Base-by-base conservation (phyloP, 30 jellyfish, hydroid and myxozoan genomes). In the Rhopilema esculentum region DNA sequence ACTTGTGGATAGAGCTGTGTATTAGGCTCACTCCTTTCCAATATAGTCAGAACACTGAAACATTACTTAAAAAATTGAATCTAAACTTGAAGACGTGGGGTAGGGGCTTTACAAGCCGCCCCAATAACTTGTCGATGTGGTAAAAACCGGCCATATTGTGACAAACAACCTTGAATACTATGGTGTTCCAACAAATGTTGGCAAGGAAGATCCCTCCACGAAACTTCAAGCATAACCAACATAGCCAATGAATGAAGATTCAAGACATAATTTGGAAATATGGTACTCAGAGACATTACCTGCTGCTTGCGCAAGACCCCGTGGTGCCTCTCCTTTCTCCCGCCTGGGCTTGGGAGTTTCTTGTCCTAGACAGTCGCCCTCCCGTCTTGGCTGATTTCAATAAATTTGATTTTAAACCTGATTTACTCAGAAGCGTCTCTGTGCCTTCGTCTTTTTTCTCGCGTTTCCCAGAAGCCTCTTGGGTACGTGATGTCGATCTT, bases 291-390 rank as follows among this genome's bases (percentile, higher is more conserved):
- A n/a, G n/a, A 40, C 9, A 77, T 79, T 65, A 95, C 99, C 99
- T 95, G 84, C 94, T 95, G 74, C 99, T 95, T 49, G 97, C 95
- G 77, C 99, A 95, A 90, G 99, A 95, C 92, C 99, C 99, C 98
- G 97, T 67, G 65, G 97, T 77, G 93, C 86, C 61, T 66, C 90
- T 70, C 80, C 94, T 64, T 68, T 82, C 91, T 70, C 97, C 94
- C 86, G 92, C 84, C 75, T 91, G 97, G 62, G 97, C 97, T 79
- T 88, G 96, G 95, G 95, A 88, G 92, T 96, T 90, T 91, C 97
- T 79, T 32, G 89, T 69, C 83, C 99, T 96, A 18, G 99, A 95
- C 64, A 85, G 74, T 49, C 97, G 89, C 57, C 97, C 97, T 32
- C 99, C 99, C 99, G 99, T 95, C 95, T 95, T 95, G 97, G 79